These are phyloP conservation scores for Rhabdornis inornatus DNA, from an alignment of 2,113 vertebrate species.

Conservation along the genomic window DNA sequence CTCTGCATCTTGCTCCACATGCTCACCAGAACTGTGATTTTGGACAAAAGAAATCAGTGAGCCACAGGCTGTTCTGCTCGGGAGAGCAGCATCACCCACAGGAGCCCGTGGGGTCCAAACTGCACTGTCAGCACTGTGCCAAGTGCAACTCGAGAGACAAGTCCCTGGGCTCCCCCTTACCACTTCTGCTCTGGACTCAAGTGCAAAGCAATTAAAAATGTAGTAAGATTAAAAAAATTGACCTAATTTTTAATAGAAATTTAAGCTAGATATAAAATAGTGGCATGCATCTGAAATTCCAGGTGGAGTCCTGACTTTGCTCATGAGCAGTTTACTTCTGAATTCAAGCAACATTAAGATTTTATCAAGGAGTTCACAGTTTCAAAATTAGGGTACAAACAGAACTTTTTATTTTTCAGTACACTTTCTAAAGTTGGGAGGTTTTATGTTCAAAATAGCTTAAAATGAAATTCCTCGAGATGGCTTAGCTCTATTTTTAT, in stretches of 20 bases:
- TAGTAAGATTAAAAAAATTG: background rate
- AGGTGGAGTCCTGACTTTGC: background rate
- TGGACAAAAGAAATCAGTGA: background rate
- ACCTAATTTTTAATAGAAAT: background rate
- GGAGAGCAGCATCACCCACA: background rate
- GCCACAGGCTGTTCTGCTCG: accelerated
- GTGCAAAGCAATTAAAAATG: background rate
- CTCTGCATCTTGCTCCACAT: background rate
- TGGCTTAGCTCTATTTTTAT: background rate
- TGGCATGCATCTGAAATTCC: background rate
- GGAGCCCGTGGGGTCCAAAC: background rate
- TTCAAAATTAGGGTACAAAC: background rate
- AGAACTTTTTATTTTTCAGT: background rate
- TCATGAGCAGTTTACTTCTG: background rate
- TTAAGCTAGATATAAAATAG: background rate
- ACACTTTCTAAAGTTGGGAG: background rate
- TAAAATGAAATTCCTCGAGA: background rate
- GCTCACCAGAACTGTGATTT: background rate
- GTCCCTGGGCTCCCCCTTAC: background rate
- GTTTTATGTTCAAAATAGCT: background rate
- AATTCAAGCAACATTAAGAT: background rate
- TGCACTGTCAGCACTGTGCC: background rate
- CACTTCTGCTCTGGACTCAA: background rate
- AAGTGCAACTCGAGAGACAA: background rate
- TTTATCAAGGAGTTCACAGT: background rate